Evolutionary conservation across 2,113 vertebrate species (phyloP).

Genomic region (Pangasianodon hypophthalmus): DNA sequence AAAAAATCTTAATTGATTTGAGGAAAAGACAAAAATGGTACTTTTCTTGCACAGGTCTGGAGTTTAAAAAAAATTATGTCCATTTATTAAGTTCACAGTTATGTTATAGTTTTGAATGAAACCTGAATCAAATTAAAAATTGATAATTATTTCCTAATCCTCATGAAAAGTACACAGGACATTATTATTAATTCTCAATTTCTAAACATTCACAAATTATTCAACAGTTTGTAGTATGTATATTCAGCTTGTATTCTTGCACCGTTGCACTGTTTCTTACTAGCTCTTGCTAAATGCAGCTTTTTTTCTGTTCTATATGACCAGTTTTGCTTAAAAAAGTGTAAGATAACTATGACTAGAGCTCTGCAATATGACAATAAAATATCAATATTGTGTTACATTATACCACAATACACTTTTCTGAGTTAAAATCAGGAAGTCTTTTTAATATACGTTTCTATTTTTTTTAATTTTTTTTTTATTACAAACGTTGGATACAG

Average conservation of each 20-base stretch:
- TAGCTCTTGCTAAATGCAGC: not conserved
- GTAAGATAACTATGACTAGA: not conserved
- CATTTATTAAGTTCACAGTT: not conserved
- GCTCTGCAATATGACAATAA: not conserved
- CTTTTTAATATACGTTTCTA: not conserved
- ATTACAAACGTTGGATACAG: not conserved
- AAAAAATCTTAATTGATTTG: not conserved
- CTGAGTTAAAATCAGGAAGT: not conserved
- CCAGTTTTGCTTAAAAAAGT: not conserved
- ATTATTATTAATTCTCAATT: not conserved
- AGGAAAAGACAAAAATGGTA: not conserved
- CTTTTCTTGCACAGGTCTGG: not conserved
- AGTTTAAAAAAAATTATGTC: not conserved
- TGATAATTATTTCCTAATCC: not conserved
- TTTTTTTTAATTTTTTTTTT: not conserved
- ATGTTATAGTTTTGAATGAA: not conserved
- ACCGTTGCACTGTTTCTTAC: not conserved
- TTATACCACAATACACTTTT: not conserved
- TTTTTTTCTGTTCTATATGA: not conserved
- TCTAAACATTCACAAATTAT: not conserved
- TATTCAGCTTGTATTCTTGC: not conserved
- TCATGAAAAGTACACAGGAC: not conserved
- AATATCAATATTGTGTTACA: not conserved
- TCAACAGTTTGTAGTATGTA: not conserved
- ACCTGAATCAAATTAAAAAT: not conserved